Base-by-base conservation (phyloP, 1,140 invertebrate genomes). In the Harlomillsia oculata region DNA sequence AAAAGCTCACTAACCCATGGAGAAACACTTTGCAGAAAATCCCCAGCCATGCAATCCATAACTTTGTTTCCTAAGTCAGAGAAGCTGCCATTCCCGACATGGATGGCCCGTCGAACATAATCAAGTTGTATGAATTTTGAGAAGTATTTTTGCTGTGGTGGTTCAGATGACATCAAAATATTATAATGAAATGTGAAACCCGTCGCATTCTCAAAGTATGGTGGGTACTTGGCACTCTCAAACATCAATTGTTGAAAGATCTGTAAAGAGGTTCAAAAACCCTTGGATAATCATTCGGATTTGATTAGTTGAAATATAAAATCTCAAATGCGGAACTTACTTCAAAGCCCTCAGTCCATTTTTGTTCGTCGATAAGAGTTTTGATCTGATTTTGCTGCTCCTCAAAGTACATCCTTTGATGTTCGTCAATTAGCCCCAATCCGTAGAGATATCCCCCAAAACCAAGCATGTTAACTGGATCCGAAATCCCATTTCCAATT, bases 1-100 rank as follows among this genome's bases (percentile, higher is more conserved):
- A 79, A 55, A 1, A 94, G 70, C 52, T 83, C 80, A 5, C 78
- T 73, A 41, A 95, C 72, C 78, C 81, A 83, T 1, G 80, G 80
- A 36, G 84, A 82, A 21, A 89, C 79, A 1, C 84, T 86, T 65
- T 89, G 77, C 81, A 91, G 87, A 0, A 94, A 75, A 74, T 95
- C 91, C 21, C 75, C 69, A 45, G 81, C 78, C 5, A 94, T 68
- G 69, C 84, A 34, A 5, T 53, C 13, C 52, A 66, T 60, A 5
- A 74, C 73, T 28, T 56, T 58, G 1, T 59, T 40, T 54, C 72
- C 69, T 1, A 59, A 40, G 59, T 70, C 69, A 64, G 85, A 73
- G 69, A 84, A 90, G 0, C 81, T 74, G 18, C 77, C 68, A 58
- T 87, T 83, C 3, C 89, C 89, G 3, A 93, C 87, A 70, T 93